Evolutionary conservation across 1,140 invertebrate genomes (phyloP), one percentile per base, ranked within the genome.

Genomic region (Lordiphosa clarofinis): DNA sequence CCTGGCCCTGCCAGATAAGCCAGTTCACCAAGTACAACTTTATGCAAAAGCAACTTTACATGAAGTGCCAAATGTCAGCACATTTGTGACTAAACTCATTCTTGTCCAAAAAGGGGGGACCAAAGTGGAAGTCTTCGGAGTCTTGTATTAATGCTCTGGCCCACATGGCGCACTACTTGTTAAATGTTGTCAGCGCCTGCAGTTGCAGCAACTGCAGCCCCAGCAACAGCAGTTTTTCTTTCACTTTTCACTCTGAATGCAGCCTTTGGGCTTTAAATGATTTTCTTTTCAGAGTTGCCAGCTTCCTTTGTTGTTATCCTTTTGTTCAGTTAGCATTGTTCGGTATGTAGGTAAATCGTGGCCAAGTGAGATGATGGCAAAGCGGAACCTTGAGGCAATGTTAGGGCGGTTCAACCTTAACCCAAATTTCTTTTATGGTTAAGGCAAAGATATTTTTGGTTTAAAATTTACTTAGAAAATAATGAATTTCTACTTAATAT

Each of bases 111-210:
- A 48, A 67, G n/a, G 28, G 5, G 28, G 28, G 67, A 53, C 42
- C 59, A 65, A 48, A 67, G 28, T 31, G 28, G 28, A 31, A 31
- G 28, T 31, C 28, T 56, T 52, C 43, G 37, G 43, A 33, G 43
- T 46, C 43, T 50, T 53, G 62, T 67, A 67, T 72, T 72, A 62
- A 76, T 75, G 76, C 67, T 58, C 28, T 24, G 70, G 73, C 68
- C 78, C 76, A 81, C 76, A 82, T 82, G 72, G 68, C 76, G 74
- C 59, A 79, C 28, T 81, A 70, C 74, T 70, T 79, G 74, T 81
- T 74, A 79, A 74, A 66, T 70, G 74, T 72, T 72, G 60, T 75
- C 36, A 28, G 37, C 35, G 50, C 54, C 64, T 38, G 54, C 49
- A 39, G 50, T 55, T 46, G 55, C 55, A 48, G 24, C 38, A 28